Percentiles rank a stretch among this genome's conserved stretches.
These are phyloP conservation scores for Nothoprocta perdicaria DNA, from an alignment of 2,113 vertebrate genomes.

Conservation along the genomic window DNA sequence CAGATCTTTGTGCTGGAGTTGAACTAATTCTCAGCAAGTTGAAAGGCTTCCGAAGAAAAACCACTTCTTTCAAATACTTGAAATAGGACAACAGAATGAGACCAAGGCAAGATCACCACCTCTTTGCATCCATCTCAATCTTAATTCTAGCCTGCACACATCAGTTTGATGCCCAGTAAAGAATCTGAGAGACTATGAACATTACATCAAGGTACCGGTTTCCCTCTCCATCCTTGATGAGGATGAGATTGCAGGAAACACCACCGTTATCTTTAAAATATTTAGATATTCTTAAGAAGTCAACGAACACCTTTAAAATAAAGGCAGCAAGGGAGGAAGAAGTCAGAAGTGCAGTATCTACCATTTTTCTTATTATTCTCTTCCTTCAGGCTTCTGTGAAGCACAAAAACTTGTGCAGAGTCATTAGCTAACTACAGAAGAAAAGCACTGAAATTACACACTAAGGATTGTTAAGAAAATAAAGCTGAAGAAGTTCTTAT, in stretches of 20 bases:
- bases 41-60: background rate
- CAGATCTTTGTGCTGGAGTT: background rate
- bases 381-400: background rate
- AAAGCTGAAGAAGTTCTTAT: background rate
- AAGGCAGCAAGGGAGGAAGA: rapidly evolving
- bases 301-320: background rate
- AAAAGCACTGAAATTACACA: background rate
- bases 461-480: background rate
- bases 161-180: background rate
- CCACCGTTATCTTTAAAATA: background rate
- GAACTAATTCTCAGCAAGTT: background rate
- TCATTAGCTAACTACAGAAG: background rate
- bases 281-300: background rate
- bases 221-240: no score
- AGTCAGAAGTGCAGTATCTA: background rate
- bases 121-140: background rate
- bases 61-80: background rate
- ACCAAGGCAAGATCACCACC: background rate
- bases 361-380: background rate
- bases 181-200: no score
- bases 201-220: background rate
- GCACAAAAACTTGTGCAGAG: background rate
- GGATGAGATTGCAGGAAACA: background rate
- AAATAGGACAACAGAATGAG: background rate
- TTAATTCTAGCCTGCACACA: background rate